Evolutionary conservation across 2,797 vertebrate genomes (phyloP), one percentile per base, ranked within the genome.

Genomic region (Ficedula albicollis): DNA sequence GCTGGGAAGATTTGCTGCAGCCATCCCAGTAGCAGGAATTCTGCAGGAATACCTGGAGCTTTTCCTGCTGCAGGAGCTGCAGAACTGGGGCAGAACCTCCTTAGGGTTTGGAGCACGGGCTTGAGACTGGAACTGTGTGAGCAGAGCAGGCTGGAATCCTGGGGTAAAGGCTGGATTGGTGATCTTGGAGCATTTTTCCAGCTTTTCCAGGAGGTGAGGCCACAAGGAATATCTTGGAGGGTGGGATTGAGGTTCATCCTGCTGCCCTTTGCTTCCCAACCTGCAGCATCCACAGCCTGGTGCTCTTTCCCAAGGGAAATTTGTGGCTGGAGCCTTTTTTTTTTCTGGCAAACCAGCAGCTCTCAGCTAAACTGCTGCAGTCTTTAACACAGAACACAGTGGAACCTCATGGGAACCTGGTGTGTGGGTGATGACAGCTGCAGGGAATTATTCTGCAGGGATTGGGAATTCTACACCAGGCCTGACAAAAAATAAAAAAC

Each of bases 371-470:
- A n/a, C n/a, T n/a, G n/a, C n/a, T n/a, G n/a, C n/a, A n/a, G n/a
- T n/a, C n/a, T n/a, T n/a, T n/a, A n/a, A n/a, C n/a, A n/a, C n/a
- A n/a, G n/a, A n/a, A n/a, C n/a, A n/a, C n/a, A n/a, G n/a, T n/a
- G n/a, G n/a, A n/a, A n/a, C n/a, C n/a, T n/a, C n/a, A n/a, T n/a
- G 49, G 44, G 87, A 29, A 77, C 84, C 88, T 64, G 62, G 72
- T 72, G 60, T 86, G 81, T 69, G 85, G 84, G 79, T 96, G 89
- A 82, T 95, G 92, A 94, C 90, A 96, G 90, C 90, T 95, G 72
- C 51, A 70, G 73, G 58, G 77, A 41, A 52, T 91, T 92, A 27
- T 39, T 29, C 38, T 76, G 69, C 69, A 85, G 64, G 83, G 36
- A 39, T 60, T 72, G 9, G 41, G 76, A 68, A 73, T 93, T 74